Evolutionary conservation across 1,140 invertebrate species (phyloP), one percentile per base, ranked within the genome.

Genomic region (Drosophila takahashii): DNA sequence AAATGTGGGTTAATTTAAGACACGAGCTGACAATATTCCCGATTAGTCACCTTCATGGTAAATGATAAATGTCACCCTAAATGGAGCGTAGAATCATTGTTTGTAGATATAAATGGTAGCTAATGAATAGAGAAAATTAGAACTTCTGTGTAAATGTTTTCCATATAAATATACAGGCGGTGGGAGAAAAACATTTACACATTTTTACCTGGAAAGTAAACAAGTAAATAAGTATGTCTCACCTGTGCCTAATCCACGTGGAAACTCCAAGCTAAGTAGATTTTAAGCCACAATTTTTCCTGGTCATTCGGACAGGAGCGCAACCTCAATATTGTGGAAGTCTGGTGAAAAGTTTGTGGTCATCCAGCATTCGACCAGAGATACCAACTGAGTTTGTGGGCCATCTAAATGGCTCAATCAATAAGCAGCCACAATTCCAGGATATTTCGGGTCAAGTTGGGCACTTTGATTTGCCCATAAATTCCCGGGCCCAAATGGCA

Each of bases 111-210:
- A n/a, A n/a, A 41, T 11, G 22, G n/a, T 29, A 41, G 15, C 11
- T 2, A 51, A 62, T 37, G 29, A 57, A 27, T 18, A 26, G 45
- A 41, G 27, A 37, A 52, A 60, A 51, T 41, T 16, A 8, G 52
- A 27, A 29, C 65, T 47, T 59, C 66, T 66, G 67, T 22, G 27
- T 57, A 78, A 78, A 79, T 73, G 52, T 79, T 77, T 73, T 64
- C n/a, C 29, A 48, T 16, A 16, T 26, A 64, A 66, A 26, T 36
- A 51, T 16, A 42, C 22, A 22, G 13, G 22, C 13, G n/a, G n/a
- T 5, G n/a, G 42, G 18, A 22, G 22, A 3, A 22, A 22, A 22
- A 22, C 22, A 22, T 3, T 22, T 22, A 22, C 22, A 22, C 22
- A 22, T 60, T 37, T 29, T 29, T 10, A n/a, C 48, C 6, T 10